phyloP scores from a whole-genome alignment of 2,113 vertebrate species.

The Ammodytes marinus region DNA sequence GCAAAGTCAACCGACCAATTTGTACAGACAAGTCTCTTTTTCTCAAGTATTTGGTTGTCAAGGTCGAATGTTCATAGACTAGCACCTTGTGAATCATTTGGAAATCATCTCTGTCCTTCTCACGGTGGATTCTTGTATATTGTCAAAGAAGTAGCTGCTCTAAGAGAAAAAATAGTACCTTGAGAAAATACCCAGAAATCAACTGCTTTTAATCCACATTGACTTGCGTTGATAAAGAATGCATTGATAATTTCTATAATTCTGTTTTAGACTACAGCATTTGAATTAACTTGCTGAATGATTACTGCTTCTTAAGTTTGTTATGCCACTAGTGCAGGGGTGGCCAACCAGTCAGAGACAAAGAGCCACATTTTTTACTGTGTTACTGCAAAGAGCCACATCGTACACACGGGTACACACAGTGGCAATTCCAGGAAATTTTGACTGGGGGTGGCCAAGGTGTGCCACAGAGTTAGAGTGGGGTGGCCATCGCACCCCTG shows the following conservation, averaged over 20 bases:
- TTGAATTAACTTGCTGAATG: background rate
- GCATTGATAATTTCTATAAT: conserved; percentile 13
- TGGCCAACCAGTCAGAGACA: no score
- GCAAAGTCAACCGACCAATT: conserved; percentile 71
- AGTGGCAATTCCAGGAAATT: no score
- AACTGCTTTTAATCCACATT: conserved; percentile 34
- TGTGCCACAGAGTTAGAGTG: no score
- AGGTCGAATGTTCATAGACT: conserved; percentile 23
- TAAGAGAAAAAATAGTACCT: background rate
- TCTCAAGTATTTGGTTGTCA: conserved; percentile 29
- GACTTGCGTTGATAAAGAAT: conserved; percentile 33
- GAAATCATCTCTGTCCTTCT: conserved; percentile 20
- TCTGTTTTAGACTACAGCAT: background rate
- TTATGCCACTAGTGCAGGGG: no score
- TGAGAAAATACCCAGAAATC: background rate
- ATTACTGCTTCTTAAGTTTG: background rate
- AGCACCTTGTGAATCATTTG: conserved; percentile 41
- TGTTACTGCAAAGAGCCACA: no score
- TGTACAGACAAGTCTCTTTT: conserved; percentile 25
- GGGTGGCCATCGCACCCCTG: no score
- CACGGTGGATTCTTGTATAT: background rate
- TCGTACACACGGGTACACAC: no score
- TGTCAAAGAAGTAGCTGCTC: background rate
- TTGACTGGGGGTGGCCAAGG: no score
- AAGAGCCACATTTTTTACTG: no score